Evolutionary conservation across 2,888 invertebrate species (phyloP), one percentile per base, ranked within the genome.

Genomic region (Drosophila recens): DNA sequence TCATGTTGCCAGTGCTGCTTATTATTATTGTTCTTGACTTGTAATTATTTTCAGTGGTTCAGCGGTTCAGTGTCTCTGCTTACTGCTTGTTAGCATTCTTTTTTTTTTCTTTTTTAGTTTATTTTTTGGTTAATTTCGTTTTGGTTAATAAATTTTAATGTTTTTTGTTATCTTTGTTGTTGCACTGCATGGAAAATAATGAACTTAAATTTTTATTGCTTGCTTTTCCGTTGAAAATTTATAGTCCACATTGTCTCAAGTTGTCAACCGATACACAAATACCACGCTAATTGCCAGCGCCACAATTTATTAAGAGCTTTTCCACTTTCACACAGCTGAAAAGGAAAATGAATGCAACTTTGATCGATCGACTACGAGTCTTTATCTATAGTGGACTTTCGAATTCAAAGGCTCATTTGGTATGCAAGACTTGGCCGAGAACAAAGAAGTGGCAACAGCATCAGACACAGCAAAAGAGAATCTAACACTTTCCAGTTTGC

Each of bases 11-110:
- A 38, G 46, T 64, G 52, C 64, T 67, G 67, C 72, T 77, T 87
- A 78, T 81, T 87, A 79, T 79, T 84, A 75, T 77, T 90, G 78
- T 88, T 79, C 72, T 77, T 64, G 80, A 64, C 67, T 81, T 81
- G 83, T 83, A 80, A 82, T 81, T 82, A 79, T 86, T 89, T 72
- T 79, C 73, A n/a, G n/a, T n/a, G n/a, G n/a, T n/a, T n/a, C n/a
- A 52, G 56, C 64, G 66, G 38, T 58, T 73, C 43, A 27, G 40
- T 63, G 56, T 42, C 40, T 51, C 15, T 13, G 23, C 23, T 66
- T 70, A n/a, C 48, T 61, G 76, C 80, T 74, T 67, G 71, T 78
- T 74, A 71, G 64, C 67, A 61, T 78, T 66, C 67, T 48, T 71
- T 64, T 46, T n/a, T n/a, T 40, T 17, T 13, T 48, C 4, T 48